Percentiles rank a stretch among this genome's conserved stretches.
phyloP scores from a whole-genome alignment of 1,140 invertebrate genomes.

The Drosophila varians region DNA sequence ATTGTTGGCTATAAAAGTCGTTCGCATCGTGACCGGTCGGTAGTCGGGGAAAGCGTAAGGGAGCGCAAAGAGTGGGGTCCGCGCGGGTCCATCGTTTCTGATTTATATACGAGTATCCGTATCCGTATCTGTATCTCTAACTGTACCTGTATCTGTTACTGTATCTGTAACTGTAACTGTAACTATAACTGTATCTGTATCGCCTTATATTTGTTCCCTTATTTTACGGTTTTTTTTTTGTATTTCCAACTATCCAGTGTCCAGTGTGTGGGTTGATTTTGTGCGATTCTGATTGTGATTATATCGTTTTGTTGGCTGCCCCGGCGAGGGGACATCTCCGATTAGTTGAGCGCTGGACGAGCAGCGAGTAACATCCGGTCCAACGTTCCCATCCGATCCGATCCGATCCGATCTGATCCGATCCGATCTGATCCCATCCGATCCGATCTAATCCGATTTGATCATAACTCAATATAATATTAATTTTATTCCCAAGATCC shows the following conservation, averaged over 20 bases:
- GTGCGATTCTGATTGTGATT: conserved; percentile 20
- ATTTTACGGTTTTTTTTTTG: conserved; percentile 17
- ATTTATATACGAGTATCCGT: conserved; percentile 32
- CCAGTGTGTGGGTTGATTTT: conserved; percentile 6
- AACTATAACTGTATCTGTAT: conserved; percentile 13
- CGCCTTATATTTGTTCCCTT: conserved; percentile 12
- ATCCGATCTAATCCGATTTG: background rate
- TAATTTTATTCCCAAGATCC: conserved; percentile 4
- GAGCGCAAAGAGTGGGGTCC: conserved; percentile 55
- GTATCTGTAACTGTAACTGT: background rate
- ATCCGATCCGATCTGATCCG: conserved; percentile 7
- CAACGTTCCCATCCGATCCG: conserved; percentile 19
- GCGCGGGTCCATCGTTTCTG: conserved; percentile 52
- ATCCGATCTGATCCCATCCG: conserved; percentile 1
- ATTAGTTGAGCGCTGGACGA: conserved; percentile 64
- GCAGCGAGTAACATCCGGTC: conserved; percentile 66
- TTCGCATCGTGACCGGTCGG: conserved; percentile 48
- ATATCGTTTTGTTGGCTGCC: conserved; percentile 33
- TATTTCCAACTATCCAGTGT: background rate
- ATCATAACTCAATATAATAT: background rate
- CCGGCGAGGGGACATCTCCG: conserved; percentile 28
- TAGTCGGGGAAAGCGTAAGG: conserved; percentile 45
- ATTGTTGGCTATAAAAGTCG: conserved; percentile 78
- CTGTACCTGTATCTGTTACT: background rate
- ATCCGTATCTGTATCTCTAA: conserved; percentile 5